Evolutionary conservation across 2,797 vertebrate species (phyloP).

Genomic region (Carcharodon carcharias): DNA sequence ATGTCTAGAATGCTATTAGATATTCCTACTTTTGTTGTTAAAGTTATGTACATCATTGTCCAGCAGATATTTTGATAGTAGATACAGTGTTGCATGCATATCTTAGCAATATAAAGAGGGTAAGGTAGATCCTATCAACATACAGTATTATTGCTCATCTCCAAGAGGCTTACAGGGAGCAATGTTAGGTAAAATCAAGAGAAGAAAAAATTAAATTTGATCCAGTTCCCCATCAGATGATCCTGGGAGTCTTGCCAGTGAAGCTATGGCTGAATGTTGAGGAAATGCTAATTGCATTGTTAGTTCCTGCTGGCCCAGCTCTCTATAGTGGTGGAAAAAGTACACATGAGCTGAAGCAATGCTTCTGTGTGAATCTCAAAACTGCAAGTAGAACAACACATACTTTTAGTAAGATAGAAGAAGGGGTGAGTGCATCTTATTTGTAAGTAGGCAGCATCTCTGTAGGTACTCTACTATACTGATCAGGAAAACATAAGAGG

Average conservation of each 20-base stretch:
- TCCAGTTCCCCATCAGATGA: background rate
- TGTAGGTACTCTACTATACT: background rate
- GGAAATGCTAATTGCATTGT: background rate
- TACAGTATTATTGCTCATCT: background rate
- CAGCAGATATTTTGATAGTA: background rate
- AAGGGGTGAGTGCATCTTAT: background rate
- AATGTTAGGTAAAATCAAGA: background rate
- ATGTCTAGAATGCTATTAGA: background rate
- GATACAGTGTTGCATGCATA: background rate
- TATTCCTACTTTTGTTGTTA: background rate
- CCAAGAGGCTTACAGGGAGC: background rate
- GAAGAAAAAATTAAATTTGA: constrained; percentile 6
- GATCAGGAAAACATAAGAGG: background rate
- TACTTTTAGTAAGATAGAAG: background rate
- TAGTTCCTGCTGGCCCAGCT: background rate
- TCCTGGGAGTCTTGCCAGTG: background rate
- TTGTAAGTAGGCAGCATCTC: background rate
- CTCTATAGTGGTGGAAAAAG: background rate
- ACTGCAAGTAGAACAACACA: background rate
- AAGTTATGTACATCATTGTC: background rate
- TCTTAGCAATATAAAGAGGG: background rate
- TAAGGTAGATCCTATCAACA: background rate
- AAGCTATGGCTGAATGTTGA: background rate
- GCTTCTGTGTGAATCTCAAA: background rate
- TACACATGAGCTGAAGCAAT: background rate